Base-by-base conservation (phyloP, 2,797 vertebrate species). In the Notolabrus celidotus region DNA sequence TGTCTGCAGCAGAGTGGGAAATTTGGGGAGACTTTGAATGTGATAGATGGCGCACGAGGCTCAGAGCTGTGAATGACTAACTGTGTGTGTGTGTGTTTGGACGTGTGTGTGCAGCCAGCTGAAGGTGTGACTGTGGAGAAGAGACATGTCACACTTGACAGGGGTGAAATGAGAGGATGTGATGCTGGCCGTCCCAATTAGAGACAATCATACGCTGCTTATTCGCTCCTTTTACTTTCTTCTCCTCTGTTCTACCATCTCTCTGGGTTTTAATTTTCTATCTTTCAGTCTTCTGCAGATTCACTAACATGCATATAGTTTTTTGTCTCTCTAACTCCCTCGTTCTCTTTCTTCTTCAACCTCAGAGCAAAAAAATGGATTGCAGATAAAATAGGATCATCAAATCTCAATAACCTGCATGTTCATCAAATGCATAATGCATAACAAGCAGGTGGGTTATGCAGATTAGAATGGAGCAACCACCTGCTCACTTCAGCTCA, bases 171-270 rank as follows among this genome's bases (percentile, higher is more conserved):
- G 77, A 75, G 68, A 71, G 69, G 75, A 85, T 82, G 67, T 66
- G 81, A 91, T 57, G 79, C 16, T 66, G 81, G 80, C 43, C 71
- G 22, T 78, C 80, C 80, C 88, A 88, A 92, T 92, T 90, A 93
- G 74, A 82, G 78, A 86, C 81, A 81, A 86, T 90, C 83, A 81
- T 66, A 77, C 53, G 49, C 64, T 71, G 67, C 82, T 85, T 83
- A 86, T 77, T 86, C 82, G 64, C 61, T 70, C 55, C 45, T 19
- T n/a, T 77, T 63, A 34, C 10, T 67, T 58, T 74, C 20, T 19
- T n/a, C 29, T 38, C 10, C 58, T 7, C 45, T 3, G 17, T 60
- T 73, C 36, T 39, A 3, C 19, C n/a, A n/a, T n/a, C n/a, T n/a
- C n/a, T n/a, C n/a, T 27, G 42, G 29, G 5, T 43, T 70, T n/a